Base-by-base conservation (phyloP, 1,140 invertebrate genomes). In the Lineus longissimus region DNA sequence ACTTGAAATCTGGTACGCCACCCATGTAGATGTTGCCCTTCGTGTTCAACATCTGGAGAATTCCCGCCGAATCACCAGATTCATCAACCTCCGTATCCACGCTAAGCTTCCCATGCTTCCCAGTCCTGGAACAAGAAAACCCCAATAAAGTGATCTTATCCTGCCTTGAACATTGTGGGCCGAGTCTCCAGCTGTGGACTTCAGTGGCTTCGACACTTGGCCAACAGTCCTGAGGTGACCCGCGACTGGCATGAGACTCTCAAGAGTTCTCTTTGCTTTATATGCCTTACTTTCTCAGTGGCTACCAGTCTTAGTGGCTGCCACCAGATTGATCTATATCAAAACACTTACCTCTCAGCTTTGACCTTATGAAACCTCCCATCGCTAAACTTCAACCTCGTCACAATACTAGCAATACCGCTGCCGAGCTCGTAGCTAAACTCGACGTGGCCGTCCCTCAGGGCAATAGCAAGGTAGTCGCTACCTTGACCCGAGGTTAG, bases 21-120 rank as follows among this genome's bases (percentile, higher is more conserved):
- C 93, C 94, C 60, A 98, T 84, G 76, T 90, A 97, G 61, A 97
- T 90, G 76, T 93, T 90, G 64, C 93, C 92, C 73, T 86, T 83
- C 41, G 89, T 87, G 79, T 94, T 89, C 62, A 93, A 83, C 70
- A 87, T 84, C 70, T 88, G 87, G 1, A 88, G 82, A 55, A 87
- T 82, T 41, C 91, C 93, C 33, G 85, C 83, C 54, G 89, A 89
- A 23, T 83, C 74, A 22, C 87, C 88, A 22, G 51, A 65, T 13
- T 70, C 65, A 2, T 45, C n/a, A 13, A 60, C 60, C 2, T 63
- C 61, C 23, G 66, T 61, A 54, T 76, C 73, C 30, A 75, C 60
- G 0, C 33, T 67, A 41, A 75, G 45, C 11, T 51, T 71, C 30
- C 72, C 75, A 33, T 60, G 54, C 6, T 67, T 62, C 17, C 69